Conservation (phyloP, 2,888 invertebrate genomes). For the Agonopterix alstromeriana region DNA sequence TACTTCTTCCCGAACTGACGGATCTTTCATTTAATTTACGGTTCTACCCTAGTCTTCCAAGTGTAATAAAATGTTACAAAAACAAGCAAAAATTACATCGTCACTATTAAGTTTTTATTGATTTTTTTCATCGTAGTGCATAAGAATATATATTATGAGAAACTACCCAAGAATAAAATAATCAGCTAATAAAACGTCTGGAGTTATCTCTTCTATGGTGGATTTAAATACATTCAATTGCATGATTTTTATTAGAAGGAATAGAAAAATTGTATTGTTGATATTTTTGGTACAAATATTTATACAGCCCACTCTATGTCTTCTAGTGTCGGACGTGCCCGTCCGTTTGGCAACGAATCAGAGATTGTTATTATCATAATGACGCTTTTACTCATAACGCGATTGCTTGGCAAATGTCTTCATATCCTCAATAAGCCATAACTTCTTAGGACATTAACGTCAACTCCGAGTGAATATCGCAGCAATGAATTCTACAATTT, state of each 20-base stretch:
- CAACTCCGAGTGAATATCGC: constrained; percentile 33
- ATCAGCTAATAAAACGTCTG: no score
- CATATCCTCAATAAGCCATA: constrained; percentile 51
- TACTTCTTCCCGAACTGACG: constrained; percentile 76
- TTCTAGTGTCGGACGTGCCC: constrained; percentile 34
- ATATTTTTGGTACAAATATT: constrained; percentile 49
- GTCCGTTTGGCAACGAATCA: constrained; percentile 61
- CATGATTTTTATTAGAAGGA: constrained; percentile 6
- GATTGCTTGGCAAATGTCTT: constrained; percentile 55
- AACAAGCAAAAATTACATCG: constrained; percentile 67
- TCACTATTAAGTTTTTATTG: constrained; percentile 21
- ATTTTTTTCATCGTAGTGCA: background rate
- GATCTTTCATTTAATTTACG: constrained; percentile 75
- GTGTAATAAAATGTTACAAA: constrained; percentile 67
- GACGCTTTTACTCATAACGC: constrained; percentile 62
- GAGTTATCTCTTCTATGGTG: no score
- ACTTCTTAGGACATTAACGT: constrained; percentile 52
- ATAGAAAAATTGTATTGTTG: constrained; percentile 36
- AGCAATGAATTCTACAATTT: constrained; percentile 38
- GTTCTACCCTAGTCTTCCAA: constrained; percentile 64
- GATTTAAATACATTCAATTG: no score
- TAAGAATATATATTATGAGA: no score
- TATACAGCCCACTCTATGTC: constrained; percentile 36
- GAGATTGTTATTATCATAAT: constrained; percentile 66
- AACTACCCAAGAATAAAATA: no score